Base-by-base conservation (phyloP, 2,797 vertebrate genomes). In the Argentina silus region DNA sequence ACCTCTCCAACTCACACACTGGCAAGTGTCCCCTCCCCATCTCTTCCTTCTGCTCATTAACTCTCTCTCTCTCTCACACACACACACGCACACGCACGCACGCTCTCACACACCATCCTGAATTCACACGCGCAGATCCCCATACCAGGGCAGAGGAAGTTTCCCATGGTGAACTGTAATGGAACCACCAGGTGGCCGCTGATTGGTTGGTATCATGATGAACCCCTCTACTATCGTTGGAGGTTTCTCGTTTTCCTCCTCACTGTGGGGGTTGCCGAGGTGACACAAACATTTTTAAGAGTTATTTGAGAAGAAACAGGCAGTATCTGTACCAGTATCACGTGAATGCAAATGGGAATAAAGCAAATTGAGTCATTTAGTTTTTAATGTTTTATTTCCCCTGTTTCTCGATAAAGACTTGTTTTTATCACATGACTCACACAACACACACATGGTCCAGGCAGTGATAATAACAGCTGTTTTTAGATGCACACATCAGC, bases 171-270 rank as follows among this genome's bases (percentile, higher is more conserved):
- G 88, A 77, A 62, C 79, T 74, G 85, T 90, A 87, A 93, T 90
- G 82, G 88, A 89, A 82, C 81, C 89, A 77, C 89, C 83, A 83
- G 89, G 90, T 80, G 88, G 90, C 86, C 84, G 79, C 78, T 81
- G 80, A 85, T 88, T 89, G 87, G 78, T 80, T 83, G 21, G 69
- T 76, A 86, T 88, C 85, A 75, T 74, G 63, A 70, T 78, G 63
- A 81, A 72, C 83, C 83, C 81, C 75, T 79, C 57, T 1, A 83
- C 86, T 88, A 86, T 50, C 74, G 77, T 55, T 72, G 72, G 45
- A 3, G 80, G 79, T 74, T 64, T 50, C 81, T 79, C 43, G 44
- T 78, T 48, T 74, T 75, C 67, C 3, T 75, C 27, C 61, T 83
- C 83, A 57, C 86, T 9, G 85, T 2, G 64, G 83, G 78, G 79